Conservation (phyloP, 2,797 vertebrate genomes). For the Anableps anableps region DNA sequence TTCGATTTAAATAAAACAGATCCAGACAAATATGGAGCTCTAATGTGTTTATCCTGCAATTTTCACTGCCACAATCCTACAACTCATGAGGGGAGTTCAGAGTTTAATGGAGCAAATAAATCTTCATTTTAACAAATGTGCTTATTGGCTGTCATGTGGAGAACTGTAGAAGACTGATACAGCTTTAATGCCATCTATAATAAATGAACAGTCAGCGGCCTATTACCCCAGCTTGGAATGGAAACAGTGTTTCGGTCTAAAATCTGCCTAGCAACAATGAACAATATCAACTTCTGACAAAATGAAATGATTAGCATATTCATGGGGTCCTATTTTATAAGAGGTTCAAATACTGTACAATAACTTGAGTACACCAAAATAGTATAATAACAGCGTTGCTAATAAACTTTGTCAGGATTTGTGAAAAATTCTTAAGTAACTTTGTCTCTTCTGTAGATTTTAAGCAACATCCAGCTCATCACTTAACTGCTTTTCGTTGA, state of each 20-base stretch:
- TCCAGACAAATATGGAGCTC: neutral
- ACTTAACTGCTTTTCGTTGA: too few relatives aligned
- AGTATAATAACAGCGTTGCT: neutral
- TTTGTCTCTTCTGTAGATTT: too few relatives aligned
- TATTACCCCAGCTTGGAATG: neutral
- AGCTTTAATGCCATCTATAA: neutral
- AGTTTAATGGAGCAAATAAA: neutral
- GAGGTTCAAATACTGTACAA: neutral
- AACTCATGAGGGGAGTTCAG: neutral
- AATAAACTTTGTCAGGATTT: too few relatives aligned
- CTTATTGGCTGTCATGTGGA: constrained; percentile 3
- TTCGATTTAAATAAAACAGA: constrained; percentile 15
- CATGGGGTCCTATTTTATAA: neutral
- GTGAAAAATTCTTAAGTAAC: too few relatives aligned
- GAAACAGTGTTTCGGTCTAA: neutral
- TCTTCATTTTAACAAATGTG: constrained; percentile 1
- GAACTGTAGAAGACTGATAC: neutral
- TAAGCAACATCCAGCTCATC: too few relatives aligned
- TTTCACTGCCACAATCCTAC: neutral
- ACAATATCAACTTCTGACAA: neutral
- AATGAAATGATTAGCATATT: neutral
- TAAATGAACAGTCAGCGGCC: constrained; percentile 1
- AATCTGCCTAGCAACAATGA: neutral
- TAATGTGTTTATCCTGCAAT: neutral
- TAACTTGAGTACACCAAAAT: neutral